These are phyloP conservation scores for Lepus americanus DNA, from an alignment of 2,113 vertebrate genomes.

Conservation along the genomic window DNA sequence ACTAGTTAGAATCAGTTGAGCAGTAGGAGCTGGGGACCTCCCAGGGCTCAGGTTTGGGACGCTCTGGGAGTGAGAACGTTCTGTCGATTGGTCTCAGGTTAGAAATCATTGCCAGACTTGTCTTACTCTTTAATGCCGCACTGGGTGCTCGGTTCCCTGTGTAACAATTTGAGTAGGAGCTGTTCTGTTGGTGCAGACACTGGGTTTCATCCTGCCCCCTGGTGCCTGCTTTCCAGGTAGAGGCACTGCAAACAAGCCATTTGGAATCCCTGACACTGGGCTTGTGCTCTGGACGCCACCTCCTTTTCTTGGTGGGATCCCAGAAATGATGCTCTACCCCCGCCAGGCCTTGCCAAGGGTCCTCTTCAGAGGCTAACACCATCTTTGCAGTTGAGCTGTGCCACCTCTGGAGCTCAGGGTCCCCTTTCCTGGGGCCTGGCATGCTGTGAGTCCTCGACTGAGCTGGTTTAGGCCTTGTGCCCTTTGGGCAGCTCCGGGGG, in stretches of 20 bases:
- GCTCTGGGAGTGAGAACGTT: slow-evolving; percentile 39
- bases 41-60: slow-evolving; percentile 17
- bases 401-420: too few relatives aligned
- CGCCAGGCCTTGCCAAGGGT: neutral
- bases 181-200: neutral
- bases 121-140: neutral
- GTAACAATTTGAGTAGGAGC: neutral
- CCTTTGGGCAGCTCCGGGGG: neutral
- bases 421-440: neutral
- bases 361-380: neutral
- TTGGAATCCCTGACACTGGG: neutral
- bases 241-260: neutral
- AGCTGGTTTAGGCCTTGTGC: neutral
- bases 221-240: neutral
- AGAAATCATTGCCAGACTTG: neutral
- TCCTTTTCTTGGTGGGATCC: neutral
- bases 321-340: neutral
- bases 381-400: neutral
- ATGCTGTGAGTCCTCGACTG: neutral
- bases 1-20: slow-evolving; percentile 74
- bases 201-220: neutral
- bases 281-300: neutral
- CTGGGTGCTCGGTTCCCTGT: neutral
- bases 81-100: slow-evolving; percentile 4
- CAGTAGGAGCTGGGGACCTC: slow-evolving; percentile 70